Percentiles rank a stretch among this genome's conserved stretches.
These are phyloP conservation scores for Psittacula cyanocephala DNA, from an alignment of 2,113 vertebrate genomes.

Conservation along the genomic window DNA sequence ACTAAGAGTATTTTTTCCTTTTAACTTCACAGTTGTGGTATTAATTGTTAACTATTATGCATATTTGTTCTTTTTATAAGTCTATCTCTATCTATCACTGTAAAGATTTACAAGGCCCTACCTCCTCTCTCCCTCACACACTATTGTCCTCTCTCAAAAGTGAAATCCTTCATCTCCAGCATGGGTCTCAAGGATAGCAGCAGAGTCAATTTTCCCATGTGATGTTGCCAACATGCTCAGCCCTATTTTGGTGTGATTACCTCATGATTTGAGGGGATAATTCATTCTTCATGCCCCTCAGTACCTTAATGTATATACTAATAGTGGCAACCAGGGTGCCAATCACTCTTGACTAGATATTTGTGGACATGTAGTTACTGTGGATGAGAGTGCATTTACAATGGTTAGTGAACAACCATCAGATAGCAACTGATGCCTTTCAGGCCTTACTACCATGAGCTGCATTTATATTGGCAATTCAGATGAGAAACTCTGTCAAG, in stretches of 20 bases:
- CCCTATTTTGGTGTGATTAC: slow-evolving; percentile 31
- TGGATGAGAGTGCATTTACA: slow-evolving; percentile 27
- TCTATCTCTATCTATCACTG: neutral
- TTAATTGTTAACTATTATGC: neutral
- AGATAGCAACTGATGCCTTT: neutral
- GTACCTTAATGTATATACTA: slow-evolving; percentile 45
- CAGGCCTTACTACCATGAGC: neutral
- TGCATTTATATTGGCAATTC: slow-evolving; percentile 9
- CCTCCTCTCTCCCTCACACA: neutral
- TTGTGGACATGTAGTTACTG: slow-evolving; percentile 47
- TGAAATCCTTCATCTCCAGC: slow-evolving; percentile 19
- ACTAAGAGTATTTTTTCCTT: neutral
- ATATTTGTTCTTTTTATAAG: neutral
- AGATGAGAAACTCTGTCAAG: slow-evolving; percentile 8
- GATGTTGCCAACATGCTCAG: slow-evolving; percentile 41
- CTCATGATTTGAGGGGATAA: slow-evolving; percentile 54
- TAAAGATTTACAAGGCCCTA: neutral
- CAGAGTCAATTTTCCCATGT: slow-evolving; percentile 48
- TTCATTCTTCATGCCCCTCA: slow-evolving; percentile 43
- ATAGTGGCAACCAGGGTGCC: slow-evolving; percentile 48
- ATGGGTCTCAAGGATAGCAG: slow-evolving; percentile 7
- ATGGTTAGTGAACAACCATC: slow-evolving; percentile 11
- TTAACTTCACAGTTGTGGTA: neutral
- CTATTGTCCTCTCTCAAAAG: neutral
- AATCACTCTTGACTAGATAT: slow-evolving; percentile 51